Percentiles rank a stretch among this genome's conserved stretches.
Conservation (phyloP, 1,140 invertebrate species). For the Lasioglossum albipes region DNA sequence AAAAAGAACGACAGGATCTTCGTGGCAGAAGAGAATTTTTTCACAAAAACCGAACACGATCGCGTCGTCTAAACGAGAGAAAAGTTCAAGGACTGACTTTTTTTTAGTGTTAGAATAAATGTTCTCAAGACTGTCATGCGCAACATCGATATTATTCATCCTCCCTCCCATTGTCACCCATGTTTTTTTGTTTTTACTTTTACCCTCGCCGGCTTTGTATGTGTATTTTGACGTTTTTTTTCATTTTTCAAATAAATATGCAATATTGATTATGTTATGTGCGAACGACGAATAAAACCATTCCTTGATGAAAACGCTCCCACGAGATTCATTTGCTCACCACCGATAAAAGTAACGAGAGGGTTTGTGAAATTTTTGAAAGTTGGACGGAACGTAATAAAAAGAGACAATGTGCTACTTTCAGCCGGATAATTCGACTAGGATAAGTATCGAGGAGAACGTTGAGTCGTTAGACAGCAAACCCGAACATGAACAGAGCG, state of each 20-base stretch:
- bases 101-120: background rate
- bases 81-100: slow-evolving; percentile 19
- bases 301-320: background rate
- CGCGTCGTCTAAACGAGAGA: background rate
- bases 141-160: slow-evolving; percentile 15
- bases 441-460: slow-evolving; percentile 73
- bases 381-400: slow-evolving; percentile 15
- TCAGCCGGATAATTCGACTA: slow-evolving; percentile 76
- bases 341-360: background rate
- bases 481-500: slow-evolving; percentile 67
- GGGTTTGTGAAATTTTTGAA: slow-evolving; percentile 1
- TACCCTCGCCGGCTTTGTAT: slow-evolving; percentile 29
- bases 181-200: slow-evolving; percentile 10
- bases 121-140: slow-evolving; percentile 1
- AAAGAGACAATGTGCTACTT: slow-evolving; percentile 56
- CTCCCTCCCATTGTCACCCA: slow-evolving; percentile 3
- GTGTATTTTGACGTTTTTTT: background rate
- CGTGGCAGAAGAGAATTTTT: background rate
- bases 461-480: slow-evolving; percentile 74
- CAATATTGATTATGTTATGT: slow-evolving; percentile 46
- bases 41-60: background rate
- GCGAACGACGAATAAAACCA: slow-evolving; percentile 32
- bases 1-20: background rate
- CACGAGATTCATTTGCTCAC: background rate
- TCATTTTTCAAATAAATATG: slow-evolving; percentile 31